Evolutionary conservation across 2,113 vertebrate species (phyloP), one percentile per base, ranked within the genome.

Genomic region (Eurystomus gularis): DNA sequence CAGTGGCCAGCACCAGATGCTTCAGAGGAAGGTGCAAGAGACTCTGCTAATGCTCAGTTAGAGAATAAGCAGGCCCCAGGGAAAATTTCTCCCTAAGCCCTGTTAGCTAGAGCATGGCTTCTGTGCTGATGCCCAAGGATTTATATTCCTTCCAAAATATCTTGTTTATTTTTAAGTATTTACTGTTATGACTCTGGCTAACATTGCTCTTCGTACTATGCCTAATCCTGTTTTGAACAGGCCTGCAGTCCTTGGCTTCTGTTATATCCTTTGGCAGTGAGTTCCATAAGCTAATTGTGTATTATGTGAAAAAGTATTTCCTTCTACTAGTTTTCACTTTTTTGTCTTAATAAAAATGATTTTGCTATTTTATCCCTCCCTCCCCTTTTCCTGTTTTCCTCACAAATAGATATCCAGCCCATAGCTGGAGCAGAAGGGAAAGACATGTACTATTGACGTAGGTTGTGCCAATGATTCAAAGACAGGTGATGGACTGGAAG

Each of bases 101-200:
- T 42, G 23, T 70, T 93, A 91, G 39, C 60, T 88, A 76, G 37
- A 89, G 33, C 9, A 94, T 93, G 92, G 88, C 37, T 93, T 94
- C 58, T 85, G 49, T 79, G 48, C 57, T 84, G 65, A 84, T 90
- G 82, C 86, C 77, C 54, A 3, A 89, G 31, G 69, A 88, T 90
- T 95, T 94, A 90, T 86, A 90, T 33, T 79, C 28, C 23, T 91
- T 91, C 44, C 21, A 86, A 82, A 95, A 87, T 84, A 21, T 49
- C 83, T 55, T 83, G 15, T 86, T 95, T 84, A 88, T 93, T 96
- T 94, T 81, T 54, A 92, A 93, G 73, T 76, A 93, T 96, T 93
- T 94, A 93, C 83, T 8, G 7, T 78, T 96, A 81, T 10, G 48
- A 94, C 69, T 86, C 86, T 96, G 76, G 82, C 46, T 90, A 71